Conservation (phyloP, 1,140 invertebrate genomes). For the Calliphora vicina region DNA sequence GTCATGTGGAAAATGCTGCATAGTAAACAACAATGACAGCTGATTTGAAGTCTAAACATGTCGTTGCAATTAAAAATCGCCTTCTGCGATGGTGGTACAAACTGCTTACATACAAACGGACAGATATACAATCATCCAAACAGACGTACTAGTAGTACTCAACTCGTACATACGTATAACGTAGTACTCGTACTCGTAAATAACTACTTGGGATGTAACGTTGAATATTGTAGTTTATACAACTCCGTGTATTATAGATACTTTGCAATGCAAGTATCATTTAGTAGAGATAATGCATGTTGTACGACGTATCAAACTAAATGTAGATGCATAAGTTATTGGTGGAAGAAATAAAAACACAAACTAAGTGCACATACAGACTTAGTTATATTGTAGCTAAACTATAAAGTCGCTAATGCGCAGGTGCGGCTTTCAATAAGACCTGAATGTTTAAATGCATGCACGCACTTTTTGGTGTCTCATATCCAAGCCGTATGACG, state of each 20-base stretch:
- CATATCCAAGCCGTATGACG: neutral
- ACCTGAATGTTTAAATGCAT: constrained; percentile 15
- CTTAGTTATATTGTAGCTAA: too few relatives aligned
- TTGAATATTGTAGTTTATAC: neutral
- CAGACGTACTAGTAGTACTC: neutral
- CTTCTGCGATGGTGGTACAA: constrained; percentile 10
- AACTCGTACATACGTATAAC: too few relatives aligned
- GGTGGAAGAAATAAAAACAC: neutral
- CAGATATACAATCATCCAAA: neutral
- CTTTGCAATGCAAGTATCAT: neutral
- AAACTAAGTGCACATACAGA: too few relatives aligned
- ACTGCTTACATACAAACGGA: neutral
- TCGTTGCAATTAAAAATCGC: constrained; percentile 37
- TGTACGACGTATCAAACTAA: neutral
- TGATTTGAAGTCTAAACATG: constrained; percentile 32
- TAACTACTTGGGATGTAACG: neutral
- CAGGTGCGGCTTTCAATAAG: constrained; percentile 26
- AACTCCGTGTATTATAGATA: neutral
- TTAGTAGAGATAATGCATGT: neutral
- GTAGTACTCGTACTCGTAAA: neutral
- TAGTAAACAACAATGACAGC: constrained; percentile 1
- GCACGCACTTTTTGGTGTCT: constrained; percentile 16
- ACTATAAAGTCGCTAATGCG: neutral
- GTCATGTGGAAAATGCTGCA: neutral
- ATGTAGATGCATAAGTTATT: constrained; percentile 27